Conservation (phyloP, 2,888 invertebrate species). For the Serrognathus titanus region DNA sequence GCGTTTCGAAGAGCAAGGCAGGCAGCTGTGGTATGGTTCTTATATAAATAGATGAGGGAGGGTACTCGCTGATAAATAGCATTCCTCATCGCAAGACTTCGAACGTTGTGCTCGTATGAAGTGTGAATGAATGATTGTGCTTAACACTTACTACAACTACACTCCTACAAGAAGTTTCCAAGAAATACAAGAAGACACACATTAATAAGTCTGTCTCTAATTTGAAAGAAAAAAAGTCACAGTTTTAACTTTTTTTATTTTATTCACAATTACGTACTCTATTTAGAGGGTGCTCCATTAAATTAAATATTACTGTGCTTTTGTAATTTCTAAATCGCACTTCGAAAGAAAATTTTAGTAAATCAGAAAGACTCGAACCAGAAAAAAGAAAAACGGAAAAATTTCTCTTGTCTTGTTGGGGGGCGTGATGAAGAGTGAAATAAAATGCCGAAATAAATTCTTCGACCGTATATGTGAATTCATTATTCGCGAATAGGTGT, state of each 20-base stretch:
- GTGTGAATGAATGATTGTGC: conserved; percentile 35
- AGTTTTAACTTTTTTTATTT: too few relatives aligned
- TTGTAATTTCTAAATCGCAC: too few relatives aligned
- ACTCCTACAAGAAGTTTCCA: conserved; percentile 9
- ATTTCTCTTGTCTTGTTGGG: too few relatives aligned
- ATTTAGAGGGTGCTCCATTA: too few relatives aligned
- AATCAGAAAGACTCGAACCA: too few relatives aligned
- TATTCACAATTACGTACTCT: too few relatives aligned
- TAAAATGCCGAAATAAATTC: conserved; percentile 17
- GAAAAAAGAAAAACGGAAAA: too few relatives aligned
- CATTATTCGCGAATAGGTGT: conserved; percentile 24
- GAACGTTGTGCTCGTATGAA: conserved; percentile 30
- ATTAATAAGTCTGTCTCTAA: too few relatives aligned
- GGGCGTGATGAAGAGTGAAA: neutral
- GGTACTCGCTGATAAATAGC: conserved; percentile 32
- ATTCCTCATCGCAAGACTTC: conserved; percentile 33
- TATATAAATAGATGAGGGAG: conserved; percentile 20
- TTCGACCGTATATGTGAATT: conserved; percentile 18
- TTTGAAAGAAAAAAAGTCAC: too few relatives aligned
- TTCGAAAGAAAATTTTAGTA: too few relatives aligned
- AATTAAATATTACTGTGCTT: too few relatives aligned
- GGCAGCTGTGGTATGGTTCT: conserved; percentile 24
- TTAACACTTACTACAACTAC: conserved; percentile 8
- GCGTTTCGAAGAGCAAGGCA: conserved; percentile 24
- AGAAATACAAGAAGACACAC: too few relatives aligned